Conservation (phyloP, 2,797 vertebrate genomes). For the Scleropages formosus region DNA sequence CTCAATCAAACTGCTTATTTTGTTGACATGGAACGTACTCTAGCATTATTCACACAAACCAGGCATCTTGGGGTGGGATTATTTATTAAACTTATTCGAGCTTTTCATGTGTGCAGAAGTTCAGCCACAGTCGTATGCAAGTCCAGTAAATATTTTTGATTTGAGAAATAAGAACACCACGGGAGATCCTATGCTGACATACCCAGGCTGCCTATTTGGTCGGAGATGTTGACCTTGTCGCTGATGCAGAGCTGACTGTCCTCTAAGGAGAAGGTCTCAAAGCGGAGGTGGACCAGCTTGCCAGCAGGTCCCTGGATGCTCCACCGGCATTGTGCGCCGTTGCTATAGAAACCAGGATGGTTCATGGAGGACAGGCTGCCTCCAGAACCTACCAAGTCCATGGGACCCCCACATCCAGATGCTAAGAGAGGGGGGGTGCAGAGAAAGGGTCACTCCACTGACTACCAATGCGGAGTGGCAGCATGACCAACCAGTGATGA, state of each 20-base stretch:
- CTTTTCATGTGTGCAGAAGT: too few species aligned
- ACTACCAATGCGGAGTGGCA: neutral
- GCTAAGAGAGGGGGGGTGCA: slow-evolving; percentile 46
- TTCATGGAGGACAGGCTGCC: slow-evolving; percentile 67
- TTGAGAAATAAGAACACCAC: too few species aligned
- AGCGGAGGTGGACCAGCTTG: slow-evolving; percentile 67
- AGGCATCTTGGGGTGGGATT: too few species aligned
- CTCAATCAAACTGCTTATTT: too few species aligned
- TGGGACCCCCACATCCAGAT: slow-evolving; percentile 69
- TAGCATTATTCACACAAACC: too few species aligned
- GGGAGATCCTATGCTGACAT: slow-evolving; percentile 1
- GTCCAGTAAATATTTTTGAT: too few species aligned
- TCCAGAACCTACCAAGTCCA: slow-evolving; percentile 52
- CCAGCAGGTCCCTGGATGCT: slow-evolving; percentile 62
- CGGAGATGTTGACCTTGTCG: slow-evolving; percentile 65
- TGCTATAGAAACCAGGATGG: slow-evolving; percentile 63
- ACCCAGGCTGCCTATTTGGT: slow-evolving; percentile 65
- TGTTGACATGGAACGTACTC: too few species aligned
- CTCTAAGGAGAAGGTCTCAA: slow-evolving; percentile 70
- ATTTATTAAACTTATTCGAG: too few species aligned
- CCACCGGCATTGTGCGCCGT: slow-evolving; percentile 66
- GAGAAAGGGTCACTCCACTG: slow-evolving; percentile 20
- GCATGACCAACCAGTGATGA: neutral
- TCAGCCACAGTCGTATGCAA: too few species aligned
- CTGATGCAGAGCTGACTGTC: slow-evolving; percentile 64